Base-by-base conservation (phyloP, 2,888 invertebrate genomes). In the Lumbricus terrestris region DNA sequence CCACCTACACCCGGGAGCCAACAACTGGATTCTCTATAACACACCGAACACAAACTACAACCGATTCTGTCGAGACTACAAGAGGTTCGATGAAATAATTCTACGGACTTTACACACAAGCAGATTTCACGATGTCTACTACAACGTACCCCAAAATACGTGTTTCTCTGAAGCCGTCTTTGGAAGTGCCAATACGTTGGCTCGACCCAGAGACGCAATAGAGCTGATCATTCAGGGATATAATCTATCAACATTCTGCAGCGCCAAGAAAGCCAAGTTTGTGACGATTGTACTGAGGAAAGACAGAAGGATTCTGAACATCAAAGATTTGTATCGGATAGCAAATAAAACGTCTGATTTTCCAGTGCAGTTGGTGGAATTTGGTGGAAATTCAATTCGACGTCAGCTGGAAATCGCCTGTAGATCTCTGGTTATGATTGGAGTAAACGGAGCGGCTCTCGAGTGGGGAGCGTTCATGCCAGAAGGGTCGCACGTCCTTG, bases 41-140 rank as follows among this genome's bases (percentile, higher is more conserved):
- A 85, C 85, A 35, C 85, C 85, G 85, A 85, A 85, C 34, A 85
- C 85, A 35, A 15, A 35, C 37, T 23, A 85, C 85, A 85, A 85
- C 18, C 34, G 11, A 18, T 85, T 34, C 23, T 85, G 85, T 37
- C 34, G 85, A 4, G 37, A 85, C 35, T 85, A 35, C 85, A 16
- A 11, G 18, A 85, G 35, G 8, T 85, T n/a, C 85, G 85, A 85
- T 23, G 85, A 85, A 85, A 85, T 85, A 85, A 85, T 85, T 16
- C 34, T 85, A 37, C 34, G 35, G 23, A 85, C 85, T 35, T 33
- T 85, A 6, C 34, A 85, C 16, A 85, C 85, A 37, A 85, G 15
- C 85, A 18, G 85, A 34, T 85, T 85, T 34, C 85, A 85, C 35
- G 85, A 85, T 23, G 85, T 85, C 85, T 85, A 35, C 16, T 85